Evolutionary conservation across 2,797 vertebrate genomes (phyloP).

Genomic region (Characodon lateralis): DNA sequence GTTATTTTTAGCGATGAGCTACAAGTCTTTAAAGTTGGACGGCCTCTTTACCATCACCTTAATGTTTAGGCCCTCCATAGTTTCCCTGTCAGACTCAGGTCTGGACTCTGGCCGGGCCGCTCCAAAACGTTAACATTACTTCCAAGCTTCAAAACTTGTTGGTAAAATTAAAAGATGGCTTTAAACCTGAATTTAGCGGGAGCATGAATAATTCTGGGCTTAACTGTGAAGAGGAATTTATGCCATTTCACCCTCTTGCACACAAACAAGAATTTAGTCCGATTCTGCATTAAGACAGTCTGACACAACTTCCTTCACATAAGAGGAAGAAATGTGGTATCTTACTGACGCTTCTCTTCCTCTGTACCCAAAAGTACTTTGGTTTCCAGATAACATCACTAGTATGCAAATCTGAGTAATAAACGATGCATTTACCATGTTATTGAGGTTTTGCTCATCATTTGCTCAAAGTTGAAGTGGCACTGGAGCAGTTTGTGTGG

Average conservation of each 20-base stretch:
- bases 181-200: neutral
- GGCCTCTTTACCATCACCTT: neutral
- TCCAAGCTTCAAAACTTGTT: neutral
- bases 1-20: neutral
- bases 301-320: conserved; percentile 42
- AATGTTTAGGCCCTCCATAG: neutral
- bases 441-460: neutral
- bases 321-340: conserved; percentile 45
- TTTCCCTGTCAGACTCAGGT: neutral
- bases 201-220: neutral
- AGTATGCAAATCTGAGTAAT: neutral
- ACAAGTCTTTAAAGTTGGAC: no score
- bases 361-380: conserved; percentile 23
- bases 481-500: neutral
- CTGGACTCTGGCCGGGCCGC: neutral
- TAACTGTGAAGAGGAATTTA: conserved; percentile 7
- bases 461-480: neutral
- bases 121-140: neutral
- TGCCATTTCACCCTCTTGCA: conserved; percentile 5
- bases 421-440: neutral
- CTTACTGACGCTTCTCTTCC: conserved; percentile 27
- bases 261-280: neutral
- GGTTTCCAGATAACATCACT: conserved; percentile 31
- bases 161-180: neutral
- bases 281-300: conserved; percentile 33